phyloP scores from a whole-genome alignment of 53 echinoderm and acorn worm species.

The Mesocentrotus franciscanus region DNA sequence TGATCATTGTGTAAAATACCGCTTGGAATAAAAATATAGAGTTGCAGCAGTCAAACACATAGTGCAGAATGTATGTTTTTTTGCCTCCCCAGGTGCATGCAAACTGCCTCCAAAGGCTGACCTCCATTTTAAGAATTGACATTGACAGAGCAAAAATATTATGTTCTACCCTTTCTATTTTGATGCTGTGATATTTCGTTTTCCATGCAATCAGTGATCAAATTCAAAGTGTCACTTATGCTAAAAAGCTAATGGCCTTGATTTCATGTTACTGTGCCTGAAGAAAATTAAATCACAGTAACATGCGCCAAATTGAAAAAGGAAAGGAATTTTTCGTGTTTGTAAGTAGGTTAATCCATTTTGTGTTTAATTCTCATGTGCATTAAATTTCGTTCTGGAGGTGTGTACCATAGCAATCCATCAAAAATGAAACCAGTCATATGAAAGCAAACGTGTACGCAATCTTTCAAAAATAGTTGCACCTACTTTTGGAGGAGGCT shows the following conservation, averaged over 20 bases:
- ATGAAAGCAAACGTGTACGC: not conserved
- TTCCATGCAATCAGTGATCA: not conserved
- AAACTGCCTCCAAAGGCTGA: not conserved
- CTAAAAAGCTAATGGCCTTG: not conserved
- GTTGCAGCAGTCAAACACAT: not conserved
- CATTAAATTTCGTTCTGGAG: not conserved
- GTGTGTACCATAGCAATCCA: not conserved
- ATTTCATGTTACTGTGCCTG: not conserved
- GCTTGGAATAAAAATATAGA: not conserved
- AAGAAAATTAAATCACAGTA: not conserved
- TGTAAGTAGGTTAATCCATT: conserved; percentile 44
- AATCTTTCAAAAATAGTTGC: not conserved
- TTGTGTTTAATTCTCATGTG: conserved; percentile 20
- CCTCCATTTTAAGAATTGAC: not conserved
- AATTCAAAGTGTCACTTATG: not conserved
- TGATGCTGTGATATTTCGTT: not conserved
- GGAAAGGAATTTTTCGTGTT: conserved; percentile 29
- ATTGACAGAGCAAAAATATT: not conserved
- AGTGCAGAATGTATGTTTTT: not conserved
- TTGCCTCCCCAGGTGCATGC: not conserved
- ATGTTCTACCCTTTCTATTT: not conserved
- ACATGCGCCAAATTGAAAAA: not conserved
- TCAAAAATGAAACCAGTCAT: not conserved
- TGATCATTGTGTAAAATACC: not conserved
- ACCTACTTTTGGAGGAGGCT: not conserved